Evolutionary conservation across 2,797 vertebrate genomes (phyloP).

Genomic region (Malurus splendens): DNA sequence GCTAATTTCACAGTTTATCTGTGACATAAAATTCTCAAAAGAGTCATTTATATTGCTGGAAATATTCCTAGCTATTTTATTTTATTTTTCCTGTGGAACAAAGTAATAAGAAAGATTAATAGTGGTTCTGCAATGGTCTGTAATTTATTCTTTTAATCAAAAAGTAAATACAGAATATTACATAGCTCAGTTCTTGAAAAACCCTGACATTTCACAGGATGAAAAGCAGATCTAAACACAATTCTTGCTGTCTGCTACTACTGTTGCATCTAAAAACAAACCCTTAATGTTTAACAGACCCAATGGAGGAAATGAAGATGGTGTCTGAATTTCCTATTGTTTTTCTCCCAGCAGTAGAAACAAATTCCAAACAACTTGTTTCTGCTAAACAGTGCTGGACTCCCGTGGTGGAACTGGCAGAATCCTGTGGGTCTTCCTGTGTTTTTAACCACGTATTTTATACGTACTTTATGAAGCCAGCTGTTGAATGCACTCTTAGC

Average conservation of each 20-base stretch:
- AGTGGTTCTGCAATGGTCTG: background rate
- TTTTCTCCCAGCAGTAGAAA: background rate
- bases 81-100: background rate
- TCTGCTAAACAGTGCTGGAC: background rate
- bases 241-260: background rate
- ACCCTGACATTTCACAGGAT: background rate
- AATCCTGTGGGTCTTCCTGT: background rate
- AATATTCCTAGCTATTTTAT: background rate
- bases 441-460: constrained; percentile 2
- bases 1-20: constrained; percentile 48
- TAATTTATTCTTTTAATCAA: constrained; percentile 38
- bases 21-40: constrained; percentile 16
- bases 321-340: background rate
- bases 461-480: constrained; percentile 1
- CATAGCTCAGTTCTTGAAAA: background rate
- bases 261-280: constrained; percentile 1
- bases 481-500: constrained; percentile 10
- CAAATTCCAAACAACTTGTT: background rate
- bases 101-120: constrained; percentile 24
- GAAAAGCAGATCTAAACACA: background rate
- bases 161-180: background rate
- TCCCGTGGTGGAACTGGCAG: background rate
- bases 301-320: background rate
- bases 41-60: background rate
- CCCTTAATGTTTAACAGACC: background rate